Evolutionary conservation across 2,888 invertebrate genomes (phyloP).

Genomic region (Pristionchus arcanus): DNA sequence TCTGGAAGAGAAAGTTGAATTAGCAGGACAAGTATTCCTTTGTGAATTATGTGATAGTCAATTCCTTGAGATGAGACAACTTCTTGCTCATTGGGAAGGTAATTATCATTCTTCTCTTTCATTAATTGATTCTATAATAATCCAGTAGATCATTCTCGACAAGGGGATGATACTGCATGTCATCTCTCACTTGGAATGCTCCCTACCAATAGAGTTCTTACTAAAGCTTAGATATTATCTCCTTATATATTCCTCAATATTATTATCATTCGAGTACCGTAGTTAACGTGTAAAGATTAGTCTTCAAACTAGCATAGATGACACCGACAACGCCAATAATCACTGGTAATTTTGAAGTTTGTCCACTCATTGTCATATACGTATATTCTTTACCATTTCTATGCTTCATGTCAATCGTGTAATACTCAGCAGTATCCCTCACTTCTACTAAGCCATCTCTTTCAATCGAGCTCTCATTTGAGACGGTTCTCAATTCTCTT

Average conservation of each 20-base stretch:
- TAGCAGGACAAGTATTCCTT: constrained; percentile 43
- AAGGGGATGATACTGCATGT: constrained; percentile 49
- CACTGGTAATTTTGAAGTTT: too few relatives aligned
- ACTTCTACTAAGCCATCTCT: constrained; percentile 3
- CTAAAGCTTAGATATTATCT: constrained; percentile 14
- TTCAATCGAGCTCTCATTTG: constrained; percentile 4
- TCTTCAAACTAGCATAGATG: too few relatives aligned
- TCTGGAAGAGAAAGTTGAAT: constrained; percentile 6
- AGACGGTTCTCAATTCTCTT: neutral
- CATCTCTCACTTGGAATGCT: constrained; percentile 54
- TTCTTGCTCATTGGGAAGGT: constrained; percentile 49
- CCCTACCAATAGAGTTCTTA: constrained; percentile 48
- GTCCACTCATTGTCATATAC: too few relatives aligned
- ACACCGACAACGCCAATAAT: too few relatives aligned
- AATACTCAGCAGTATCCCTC: neutral
- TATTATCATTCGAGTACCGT: neutral
- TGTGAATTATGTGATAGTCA: constrained; percentile 38
- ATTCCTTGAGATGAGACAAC: constrained; percentile 44
- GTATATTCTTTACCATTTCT: neutral
- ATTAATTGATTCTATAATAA: too few relatives aligned
- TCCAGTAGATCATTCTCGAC: constrained; percentile 42
- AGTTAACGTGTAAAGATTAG: too few relatives aligned
- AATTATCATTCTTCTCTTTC: neutral
- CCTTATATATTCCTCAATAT: neutral
- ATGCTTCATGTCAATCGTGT: neutral